These are phyloP conservation scores for Idaea biselata DNA, from an alignment of 2,888 invertebrate genomes.

Conservation along the genomic window DNA sequence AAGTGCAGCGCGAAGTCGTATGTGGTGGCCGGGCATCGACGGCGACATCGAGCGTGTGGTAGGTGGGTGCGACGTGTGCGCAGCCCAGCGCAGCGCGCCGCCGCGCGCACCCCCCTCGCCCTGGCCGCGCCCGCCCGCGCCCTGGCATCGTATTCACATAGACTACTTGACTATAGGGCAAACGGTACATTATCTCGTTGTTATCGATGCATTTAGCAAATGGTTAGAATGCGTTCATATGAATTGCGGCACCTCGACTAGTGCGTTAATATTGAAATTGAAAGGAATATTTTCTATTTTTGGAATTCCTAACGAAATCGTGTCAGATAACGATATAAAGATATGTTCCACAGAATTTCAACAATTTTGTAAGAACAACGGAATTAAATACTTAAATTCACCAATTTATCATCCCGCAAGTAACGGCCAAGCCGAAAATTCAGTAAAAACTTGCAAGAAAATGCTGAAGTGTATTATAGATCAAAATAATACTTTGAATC, in stretches of 20 bases:
- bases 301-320: slow-evolving; percentile 23
- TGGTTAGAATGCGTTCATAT: slow-evolving; percentile 27
- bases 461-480: slow-evolving; percentile 22
- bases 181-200: slow-evolving; percentile 15
- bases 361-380: slow-evolving; percentile 21
- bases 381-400: slow-evolving; percentile 26
- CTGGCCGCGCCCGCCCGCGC: slow-evolving; percentile 14
- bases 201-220: slow-evolving; percentile 22
- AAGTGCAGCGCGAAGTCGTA: slow-evolving; percentile 18
- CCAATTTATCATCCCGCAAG: slow-evolving; percentile 26
- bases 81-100: slow-evolving; percentile 25
- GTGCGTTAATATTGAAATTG: slow-evolving; percentile 19
- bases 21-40: slow-evolving; percentile 28
- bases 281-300: slow-evolving; percentile 21
- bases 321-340: slow-evolving; percentile 29
- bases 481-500: background rate
- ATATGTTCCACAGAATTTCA: slow-evolving; percentile 22
- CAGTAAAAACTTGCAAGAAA: slow-evolving; percentile 25
- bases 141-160: too few relatives aligned
- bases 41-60: slow-evolving; percentile 28
- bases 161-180: too few relatives aligned
- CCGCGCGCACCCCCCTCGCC: slow-evolving; percentile 11
- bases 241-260: slow-evolving; percentile 17
- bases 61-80: slow-evolving; percentile 12
- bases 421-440: slow-evolving; percentile 3